These are phyloP conservation scores for Peromyscus attwateri DNA, from an alignment of 2,797 vertebrate genomes.

Conservation along the genomic window DNA sequence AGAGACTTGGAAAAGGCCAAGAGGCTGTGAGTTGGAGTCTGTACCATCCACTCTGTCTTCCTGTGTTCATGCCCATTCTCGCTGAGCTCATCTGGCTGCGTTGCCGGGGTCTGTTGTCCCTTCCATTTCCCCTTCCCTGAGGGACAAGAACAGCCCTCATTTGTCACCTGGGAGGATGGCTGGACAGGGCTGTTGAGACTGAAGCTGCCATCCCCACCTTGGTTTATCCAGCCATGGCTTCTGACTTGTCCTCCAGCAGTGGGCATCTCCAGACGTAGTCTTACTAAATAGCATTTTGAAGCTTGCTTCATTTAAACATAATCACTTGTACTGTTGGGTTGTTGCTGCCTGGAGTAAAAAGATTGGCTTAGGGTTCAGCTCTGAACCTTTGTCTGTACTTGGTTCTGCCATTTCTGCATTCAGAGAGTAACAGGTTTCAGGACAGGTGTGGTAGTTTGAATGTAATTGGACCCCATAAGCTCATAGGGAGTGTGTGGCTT, in stretches of 20 bases:
- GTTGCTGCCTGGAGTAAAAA: not conserved
- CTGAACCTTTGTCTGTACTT: not conserved
- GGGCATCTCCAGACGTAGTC: not conserved
- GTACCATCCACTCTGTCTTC: not conserved
- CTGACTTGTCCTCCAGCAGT: not conserved
- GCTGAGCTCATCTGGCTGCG: not conserved
- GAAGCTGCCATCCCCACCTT: accelerated
- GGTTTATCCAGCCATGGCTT: not conserved
- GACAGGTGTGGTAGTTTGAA: not conserved
- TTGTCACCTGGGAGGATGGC: not conserved
- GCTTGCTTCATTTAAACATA: not conserved
- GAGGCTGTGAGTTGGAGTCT: not conserved
- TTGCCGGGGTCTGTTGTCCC: not conserved
- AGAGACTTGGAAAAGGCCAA: not conserved
- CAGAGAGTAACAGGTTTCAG: not conserved
- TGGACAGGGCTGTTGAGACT: not conserved
- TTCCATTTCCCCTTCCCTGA: not conserved
- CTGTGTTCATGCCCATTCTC: not conserved
- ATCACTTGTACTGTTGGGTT: not conserved
- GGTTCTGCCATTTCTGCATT: not conserved
- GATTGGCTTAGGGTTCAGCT: not conserved
- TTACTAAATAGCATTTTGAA: not conserved
- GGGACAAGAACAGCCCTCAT: not conserved
- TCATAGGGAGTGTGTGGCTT: not conserved
- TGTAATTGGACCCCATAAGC: not conserved